These are phyloP conservation scores for Notospermus geniculatus DNA, from an alignment of 1,140 invertebrate genomes.

Conservation along the genomic window DNA sequence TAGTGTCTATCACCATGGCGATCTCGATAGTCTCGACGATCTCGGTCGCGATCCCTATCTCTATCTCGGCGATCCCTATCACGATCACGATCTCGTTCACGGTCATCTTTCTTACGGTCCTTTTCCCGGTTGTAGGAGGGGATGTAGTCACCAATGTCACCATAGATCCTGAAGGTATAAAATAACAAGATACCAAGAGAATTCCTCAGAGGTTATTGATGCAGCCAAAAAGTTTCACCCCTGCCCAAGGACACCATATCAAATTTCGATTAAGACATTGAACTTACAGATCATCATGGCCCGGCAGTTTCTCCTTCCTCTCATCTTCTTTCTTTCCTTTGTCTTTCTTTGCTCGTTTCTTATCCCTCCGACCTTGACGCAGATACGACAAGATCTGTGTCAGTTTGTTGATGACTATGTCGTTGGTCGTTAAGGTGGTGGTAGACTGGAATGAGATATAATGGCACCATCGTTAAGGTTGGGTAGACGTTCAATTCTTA, in stretches of 20 bases:
- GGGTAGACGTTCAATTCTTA: conserved; percentile 6
- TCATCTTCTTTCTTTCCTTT: conserved; percentile 47
- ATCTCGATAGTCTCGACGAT: conserved; percentile 27
- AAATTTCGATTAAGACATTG: too few relatives aligned
- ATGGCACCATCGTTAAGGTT: too few relatives aligned
- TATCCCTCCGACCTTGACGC: conserved; percentile 58
- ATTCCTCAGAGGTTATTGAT: too few relatives aligned
- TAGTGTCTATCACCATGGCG: conserved; percentile 22
- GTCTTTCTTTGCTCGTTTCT: conserved; percentile 56
- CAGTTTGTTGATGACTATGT: conserved; percentile 94
- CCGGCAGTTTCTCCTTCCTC: conserved; percentile 31
- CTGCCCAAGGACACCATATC: too few relatives aligned
- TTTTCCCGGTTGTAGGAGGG: conserved; percentile 58
- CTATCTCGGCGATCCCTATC: conserved; percentile 19
- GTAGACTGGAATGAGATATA: conserved; percentile 62
- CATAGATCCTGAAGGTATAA: conserved; percentile 81
- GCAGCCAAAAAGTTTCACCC: too few relatives aligned
- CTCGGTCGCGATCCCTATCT: conserved; percentile 32
- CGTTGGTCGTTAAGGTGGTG: conserved; percentile 86
- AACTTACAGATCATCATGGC: conserved; percentile 42
- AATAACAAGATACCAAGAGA: too few relatives aligned
- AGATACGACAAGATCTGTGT: conserved; percentile 96
- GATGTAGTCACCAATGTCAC: conserved; percentile 89
- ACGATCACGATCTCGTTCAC: conserved; percentile 56
- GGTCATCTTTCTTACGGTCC: conserved; percentile 46